Percentiles rank a stretch among this genome's conserved stretches.
phyloP scores from a whole-genome alignment of 2,888 invertebrate species.

The Ichneumon xanthorius region DNA sequence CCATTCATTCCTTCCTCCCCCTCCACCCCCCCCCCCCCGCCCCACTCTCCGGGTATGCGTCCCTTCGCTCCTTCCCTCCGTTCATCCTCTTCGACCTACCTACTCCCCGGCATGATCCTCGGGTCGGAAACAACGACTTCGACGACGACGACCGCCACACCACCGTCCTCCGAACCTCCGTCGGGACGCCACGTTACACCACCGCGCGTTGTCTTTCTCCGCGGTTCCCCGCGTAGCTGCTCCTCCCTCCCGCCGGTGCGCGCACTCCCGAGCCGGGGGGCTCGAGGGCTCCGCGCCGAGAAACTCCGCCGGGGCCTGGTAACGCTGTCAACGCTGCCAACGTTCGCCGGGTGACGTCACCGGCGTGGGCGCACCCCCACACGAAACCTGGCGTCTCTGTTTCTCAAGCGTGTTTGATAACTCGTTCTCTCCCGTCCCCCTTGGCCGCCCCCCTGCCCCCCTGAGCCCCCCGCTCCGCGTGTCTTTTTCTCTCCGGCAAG shows the following conservation, averaged over 20 bases:
- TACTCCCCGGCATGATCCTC: slow-evolving; percentile 56
- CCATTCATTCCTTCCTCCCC: slow-evolving; percentile 81
- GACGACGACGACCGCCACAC: slow-evolving; percentile 40
- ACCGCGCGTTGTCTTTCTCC: slow-evolving; percentile 10
- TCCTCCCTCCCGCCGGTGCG: background rate
- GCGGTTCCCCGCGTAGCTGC: background rate
- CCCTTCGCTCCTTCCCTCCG: slow-evolving; percentile 54
- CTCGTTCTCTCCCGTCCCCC: slow-evolving; percentile 44
- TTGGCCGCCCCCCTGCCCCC: no score
- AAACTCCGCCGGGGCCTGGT: slow-evolving; percentile 60
- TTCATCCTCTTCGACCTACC: slow-evolving; percentile 56
- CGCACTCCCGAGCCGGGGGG: no score
- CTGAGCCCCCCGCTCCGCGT: no score
- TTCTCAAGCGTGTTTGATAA: slow-evolving; percentile 46
- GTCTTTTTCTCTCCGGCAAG: slow-evolving; percentile 54
- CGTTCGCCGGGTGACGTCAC: slow-evolving; percentile 83
- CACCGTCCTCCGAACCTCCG: slow-evolving; percentile 54
- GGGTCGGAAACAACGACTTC: slow-evolving; percentile 56
- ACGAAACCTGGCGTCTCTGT: slow-evolving; percentile 70
- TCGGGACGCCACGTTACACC: slow-evolving; percentile 39
- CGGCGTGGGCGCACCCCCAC: slow-evolving; percentile 84
- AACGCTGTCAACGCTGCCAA: slow-evolving; percentile 79
- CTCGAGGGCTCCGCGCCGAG: background rate
- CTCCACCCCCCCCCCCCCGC: slow-evolving; percentile 46
- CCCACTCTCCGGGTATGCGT: slow-evolving; percentile 48